phyloP scores from a whole-genome alignment of 2,888 invertebrate genomes.

The Cheilosia pagana region DNA sequence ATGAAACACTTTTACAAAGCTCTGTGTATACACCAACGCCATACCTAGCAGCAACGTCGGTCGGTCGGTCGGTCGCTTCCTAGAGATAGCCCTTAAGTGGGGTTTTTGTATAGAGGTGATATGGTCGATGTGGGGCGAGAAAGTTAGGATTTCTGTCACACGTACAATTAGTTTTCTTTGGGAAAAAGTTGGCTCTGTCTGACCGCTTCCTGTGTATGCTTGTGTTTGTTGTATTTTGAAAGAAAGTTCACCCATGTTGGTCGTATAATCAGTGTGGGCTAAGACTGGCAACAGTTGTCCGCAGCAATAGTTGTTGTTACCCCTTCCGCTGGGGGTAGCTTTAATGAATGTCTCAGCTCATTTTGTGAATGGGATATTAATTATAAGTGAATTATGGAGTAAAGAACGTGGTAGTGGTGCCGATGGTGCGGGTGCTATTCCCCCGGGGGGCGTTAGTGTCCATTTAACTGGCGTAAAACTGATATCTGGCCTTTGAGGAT shows the following conservation, averaged over 20 bases:
- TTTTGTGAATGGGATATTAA: constrained; percentile 73
- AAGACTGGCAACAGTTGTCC: constrained; percentile 66
- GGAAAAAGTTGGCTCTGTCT: constrained; percentile 49
- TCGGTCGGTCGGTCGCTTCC: constrained; percentile 6
- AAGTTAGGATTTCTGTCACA: constrained; percentile 67
- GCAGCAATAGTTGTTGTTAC: constrained; percentile 20
- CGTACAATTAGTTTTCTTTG: constrained; percentile 72
- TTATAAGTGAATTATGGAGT: constrained; percentile 72
- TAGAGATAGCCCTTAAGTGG: constrained; percentile 28
- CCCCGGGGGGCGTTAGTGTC: constrained; percentile 2
- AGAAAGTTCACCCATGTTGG: constrained; percentile 42
- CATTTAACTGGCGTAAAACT: constrained; percentile 10
- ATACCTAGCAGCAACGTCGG: not conserved
- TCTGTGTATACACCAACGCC: constrained; percentile 6
- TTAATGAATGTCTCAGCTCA: constrained; percentile 72
- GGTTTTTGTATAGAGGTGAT: constrained; percentile 30
- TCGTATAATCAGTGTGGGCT: constrained; percentile 48
- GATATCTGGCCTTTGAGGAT: constrained; percentile 27
- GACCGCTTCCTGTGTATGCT: constrained; percentile 25
- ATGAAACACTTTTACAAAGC: constrained; percentile 73
- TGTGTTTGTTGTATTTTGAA: constrained; percentile 8
- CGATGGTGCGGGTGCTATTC: not conserved
- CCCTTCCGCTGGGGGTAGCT: constrained; percentile 23
- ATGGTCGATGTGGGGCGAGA: constrained; percentile 21
- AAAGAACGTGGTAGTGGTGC: not conserved